These are phyloP conservation scores for Balaenoptera acutorostrata DNA, from an alignment of 2,113 vertebrate species.

Conservation along the genomic window DNA sequence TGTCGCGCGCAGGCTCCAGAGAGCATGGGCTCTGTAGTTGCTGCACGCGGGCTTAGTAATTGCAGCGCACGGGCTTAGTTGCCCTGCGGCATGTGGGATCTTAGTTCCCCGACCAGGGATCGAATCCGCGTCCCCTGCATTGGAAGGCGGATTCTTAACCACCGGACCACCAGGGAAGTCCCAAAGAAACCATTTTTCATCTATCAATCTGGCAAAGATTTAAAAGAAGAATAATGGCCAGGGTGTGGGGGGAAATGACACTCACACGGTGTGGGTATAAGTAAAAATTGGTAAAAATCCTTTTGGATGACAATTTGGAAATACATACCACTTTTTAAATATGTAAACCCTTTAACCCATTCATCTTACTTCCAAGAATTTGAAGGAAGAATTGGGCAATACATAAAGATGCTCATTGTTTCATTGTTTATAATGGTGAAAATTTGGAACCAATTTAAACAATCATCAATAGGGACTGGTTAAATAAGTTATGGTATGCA, in stretches of 20 bases:
- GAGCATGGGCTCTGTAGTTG: too few relatives aligned
- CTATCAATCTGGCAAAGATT: not conserved
- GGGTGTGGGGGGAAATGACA: not conserved
- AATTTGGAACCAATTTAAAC: constrained; percentile 11
- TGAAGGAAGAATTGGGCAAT: not conserved
- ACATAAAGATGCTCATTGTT: not conserved
- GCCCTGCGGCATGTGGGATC: too few relatives aligned
- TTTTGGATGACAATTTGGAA: constrained; percentile 13
- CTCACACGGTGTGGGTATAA: not conserved
- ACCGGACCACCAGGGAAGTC: too few relatives aligned
- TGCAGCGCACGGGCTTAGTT: too few relatives aligned
- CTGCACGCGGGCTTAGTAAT: too few relatives aligned
- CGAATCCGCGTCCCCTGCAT: too few relatives aligned
- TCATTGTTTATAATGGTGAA: not conserved
- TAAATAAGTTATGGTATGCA: not conserved
- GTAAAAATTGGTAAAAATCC: not conserved
- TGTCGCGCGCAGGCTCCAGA: too few relatives aligned
- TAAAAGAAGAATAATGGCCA: not conserved
- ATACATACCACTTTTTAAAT: not conserved
- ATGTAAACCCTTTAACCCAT: not conserved
- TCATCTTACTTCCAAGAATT: constrained; percentile 7
- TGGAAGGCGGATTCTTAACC: too few relatives aligned
- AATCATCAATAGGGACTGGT: not conserved
- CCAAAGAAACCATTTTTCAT: not conserved
- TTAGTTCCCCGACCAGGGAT: too few relatives aligned